phyloP scores from a whole-genome alignment of 2,797 vertebrate species.

The Mus minutoides region DNA sequence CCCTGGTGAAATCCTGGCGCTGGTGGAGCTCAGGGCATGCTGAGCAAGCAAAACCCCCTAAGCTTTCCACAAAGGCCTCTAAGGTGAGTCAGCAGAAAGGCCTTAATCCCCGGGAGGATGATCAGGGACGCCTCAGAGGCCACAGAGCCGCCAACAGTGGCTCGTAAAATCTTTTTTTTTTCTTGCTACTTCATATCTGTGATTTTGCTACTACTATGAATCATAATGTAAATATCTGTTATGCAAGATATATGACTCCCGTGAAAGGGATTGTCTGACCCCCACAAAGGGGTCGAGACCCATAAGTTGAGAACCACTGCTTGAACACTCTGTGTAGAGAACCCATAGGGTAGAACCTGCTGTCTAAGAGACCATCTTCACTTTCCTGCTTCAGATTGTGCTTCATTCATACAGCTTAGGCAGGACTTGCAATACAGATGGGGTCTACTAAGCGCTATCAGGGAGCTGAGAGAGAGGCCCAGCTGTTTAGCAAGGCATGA shows the following conservation, averaged over 20 bases:
- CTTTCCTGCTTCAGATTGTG: background rate
- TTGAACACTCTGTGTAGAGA: background rate
- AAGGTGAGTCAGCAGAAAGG: slow-evolving; percentile 80
- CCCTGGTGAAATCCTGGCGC: slow-evolving; percentile 57
- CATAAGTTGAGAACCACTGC: background rate
- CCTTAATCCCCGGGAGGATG: slow-evolving; percentile 73
- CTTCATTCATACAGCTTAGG: background rate
- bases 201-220: background rate
- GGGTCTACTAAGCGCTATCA: background rate
- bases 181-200: background rate
- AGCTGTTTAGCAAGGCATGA: background rate
- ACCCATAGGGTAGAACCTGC: background rate
- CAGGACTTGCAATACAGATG: background rate
- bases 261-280: background rate
- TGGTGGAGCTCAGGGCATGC: slow-evolving; percentile 58
- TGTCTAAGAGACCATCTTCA: background rate
- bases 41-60: slow-evolving; percentile 74
- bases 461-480: background rate
- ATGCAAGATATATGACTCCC: background rate
- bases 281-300: background rate
- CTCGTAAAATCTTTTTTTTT: no score
- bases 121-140: slow-evolving; percentile 37
- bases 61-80: slow-evolving; percentile 73
- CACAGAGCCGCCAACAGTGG: slow-evolving; percentile 21
- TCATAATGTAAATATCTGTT: background rate